phyloP scores from a whole-genome alignment of 1,140 invertebrate species.

The Lucilia cuprina region DNA sequence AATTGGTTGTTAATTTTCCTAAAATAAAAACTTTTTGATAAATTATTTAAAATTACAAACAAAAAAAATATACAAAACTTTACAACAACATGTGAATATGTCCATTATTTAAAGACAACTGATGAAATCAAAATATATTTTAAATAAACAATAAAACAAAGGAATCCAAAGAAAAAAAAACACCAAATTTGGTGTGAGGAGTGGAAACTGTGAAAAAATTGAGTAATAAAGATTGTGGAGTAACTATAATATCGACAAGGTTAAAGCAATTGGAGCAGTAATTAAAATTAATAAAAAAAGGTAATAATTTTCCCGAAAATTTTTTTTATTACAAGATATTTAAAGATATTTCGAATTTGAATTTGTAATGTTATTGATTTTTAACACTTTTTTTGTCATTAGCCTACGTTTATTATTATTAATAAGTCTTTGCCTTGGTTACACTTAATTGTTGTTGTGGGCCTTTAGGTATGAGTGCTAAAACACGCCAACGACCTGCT shows the following conservation, averaged over 20 bases:
- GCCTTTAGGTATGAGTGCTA: conserved; percentile 37
- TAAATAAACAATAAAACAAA: neutral
- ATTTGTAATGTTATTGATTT: conserved; percentile 22
- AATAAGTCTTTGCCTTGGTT: neutral
- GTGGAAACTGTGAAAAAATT: neutral
- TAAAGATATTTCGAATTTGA: neutral
- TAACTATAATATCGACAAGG: neutral
- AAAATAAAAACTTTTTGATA: conserved; percentile 9
- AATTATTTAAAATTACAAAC: neutral
- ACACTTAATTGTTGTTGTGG: neutral
- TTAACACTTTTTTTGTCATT: neutral
- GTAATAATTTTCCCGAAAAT: neutral
- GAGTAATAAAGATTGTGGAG: conserved; percentile 3
- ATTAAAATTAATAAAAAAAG: neutral
- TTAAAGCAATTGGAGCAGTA: neutral
- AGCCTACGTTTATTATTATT: neutral
- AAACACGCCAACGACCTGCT: conserved; percentile 27
- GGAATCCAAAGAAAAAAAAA: neutral
- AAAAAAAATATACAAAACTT: neutral
- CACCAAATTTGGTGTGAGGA: neutral
- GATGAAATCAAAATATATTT: neutral
- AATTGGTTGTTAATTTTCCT: conserved; percentile 10
- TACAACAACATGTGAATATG: neutral
- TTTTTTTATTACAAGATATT: neutral
- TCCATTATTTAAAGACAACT: neutral